Evolutionary conservation across 2,888 invertebrate species (phyloP).

Genomic region (Balanococcus diminutus): DNA sequence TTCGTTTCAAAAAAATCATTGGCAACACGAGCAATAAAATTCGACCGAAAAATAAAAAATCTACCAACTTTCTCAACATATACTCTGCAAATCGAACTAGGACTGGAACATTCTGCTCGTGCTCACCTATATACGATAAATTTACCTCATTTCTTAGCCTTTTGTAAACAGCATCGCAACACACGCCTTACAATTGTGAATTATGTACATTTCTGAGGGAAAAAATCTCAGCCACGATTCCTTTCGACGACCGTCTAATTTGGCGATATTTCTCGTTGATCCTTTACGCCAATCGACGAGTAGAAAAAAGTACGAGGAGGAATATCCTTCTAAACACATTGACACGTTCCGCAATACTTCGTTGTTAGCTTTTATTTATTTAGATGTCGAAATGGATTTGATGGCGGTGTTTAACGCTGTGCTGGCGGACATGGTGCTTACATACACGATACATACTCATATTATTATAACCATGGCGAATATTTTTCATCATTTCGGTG

Average conservation of each 20-base stretch:
- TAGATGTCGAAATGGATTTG: conserved; percentile 31
- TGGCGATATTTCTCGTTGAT: not conserved
- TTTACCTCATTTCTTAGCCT: not conserved
- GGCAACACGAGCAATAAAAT: too few species aligned
- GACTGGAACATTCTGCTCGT: too few species aligned
- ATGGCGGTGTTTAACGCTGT: not conserved
- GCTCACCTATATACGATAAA: not conserved
- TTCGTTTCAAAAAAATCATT: too few species aligned
- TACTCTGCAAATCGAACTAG: too few species aligned
- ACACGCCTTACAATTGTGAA: not conserved
- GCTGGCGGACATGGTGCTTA: not conserved
- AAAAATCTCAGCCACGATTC: not conserved
- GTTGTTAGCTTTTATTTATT: conserved; percentile 3
- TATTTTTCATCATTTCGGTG: not conserved
- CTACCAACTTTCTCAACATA: too few species aligned
- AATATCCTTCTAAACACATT: conserved; percentile 13
- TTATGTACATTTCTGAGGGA: not conserved
- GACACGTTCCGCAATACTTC: conserved; percentile 5
- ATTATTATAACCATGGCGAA: not conserved
- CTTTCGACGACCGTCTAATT: not conserved
- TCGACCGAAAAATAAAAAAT: too few species aligned
- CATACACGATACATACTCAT: too few species aligned
- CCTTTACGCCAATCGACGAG: not conserved
- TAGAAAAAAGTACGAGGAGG: not conserved
- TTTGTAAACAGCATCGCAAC: too few species aligned